phyloP scores from a whole-genome alignment of 2,797 vertebrate genomes.

The Microctenopoma stevenorrisi region DNA sequence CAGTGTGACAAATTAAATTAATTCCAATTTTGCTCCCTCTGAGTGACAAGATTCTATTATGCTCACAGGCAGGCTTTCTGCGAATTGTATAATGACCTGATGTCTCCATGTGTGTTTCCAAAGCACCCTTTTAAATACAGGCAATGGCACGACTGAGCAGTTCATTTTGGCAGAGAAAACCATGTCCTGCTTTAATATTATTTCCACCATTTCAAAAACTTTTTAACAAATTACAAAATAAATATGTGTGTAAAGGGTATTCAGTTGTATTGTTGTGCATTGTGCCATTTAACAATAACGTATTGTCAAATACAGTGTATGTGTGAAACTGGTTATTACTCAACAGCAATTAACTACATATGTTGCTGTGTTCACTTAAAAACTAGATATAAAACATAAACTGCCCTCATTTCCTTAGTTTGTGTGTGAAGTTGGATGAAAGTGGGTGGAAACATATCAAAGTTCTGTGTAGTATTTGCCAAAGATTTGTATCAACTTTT shows the following conservation, averaged over 20 bases:
- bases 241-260: constrained; percentile 1
- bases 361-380: background rate
- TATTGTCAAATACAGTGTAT: background rate
- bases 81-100: constrained; percentile 80
- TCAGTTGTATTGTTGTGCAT: constrained; percentile 1
- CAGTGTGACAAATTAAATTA: constrained; percentile 83
- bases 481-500: constrained; percentile 21
- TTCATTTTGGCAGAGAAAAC: constrained; percentile 48
- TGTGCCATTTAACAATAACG: background rate
- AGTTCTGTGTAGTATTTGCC: background rate
- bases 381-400: constrained; percentile 8
- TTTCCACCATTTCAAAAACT: constrained; percentile 15
- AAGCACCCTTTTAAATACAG: constrained; percentile 61
- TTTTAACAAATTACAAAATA: background rate
- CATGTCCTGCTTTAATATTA: constrained; percentile 34
- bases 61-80: constrained; percentile 75
- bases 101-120: constrained; percentile 77
- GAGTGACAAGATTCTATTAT: constrained; percentile 84
- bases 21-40: constrained; percentile 80
- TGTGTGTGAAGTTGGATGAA: constrained; percentile 11
- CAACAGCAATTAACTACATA: background rate
- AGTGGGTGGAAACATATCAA: constrained; percentile 14
- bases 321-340: background rate
- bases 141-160: constrained; percentile 58
- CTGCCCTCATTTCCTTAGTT: background rate